These are phyloP conservation scores for Tenebrio molitor DNA, from an alignment of 1,140 invertebrate genomes.

Conservation along the genomic window DNA sequence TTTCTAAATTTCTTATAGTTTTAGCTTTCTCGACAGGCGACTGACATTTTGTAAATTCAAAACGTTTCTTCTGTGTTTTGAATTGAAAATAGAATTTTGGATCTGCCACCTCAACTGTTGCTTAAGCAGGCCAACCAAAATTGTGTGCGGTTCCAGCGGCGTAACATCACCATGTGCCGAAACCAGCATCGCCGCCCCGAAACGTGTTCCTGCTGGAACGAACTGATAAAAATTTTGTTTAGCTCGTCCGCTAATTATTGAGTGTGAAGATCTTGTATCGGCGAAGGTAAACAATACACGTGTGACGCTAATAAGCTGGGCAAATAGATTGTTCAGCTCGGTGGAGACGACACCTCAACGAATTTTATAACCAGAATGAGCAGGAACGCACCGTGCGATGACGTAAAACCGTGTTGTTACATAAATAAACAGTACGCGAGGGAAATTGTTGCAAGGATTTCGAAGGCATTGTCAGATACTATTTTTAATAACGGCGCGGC, in stretches of 20 bases:
- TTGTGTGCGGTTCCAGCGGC: too few relatives aligned
- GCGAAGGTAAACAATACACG: slow-evolving; percentile 7
- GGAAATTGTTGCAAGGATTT: slow-evolving; percentile 38
- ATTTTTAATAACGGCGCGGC: slow-evolving; percentile 28
- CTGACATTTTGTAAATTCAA: too few relatives aligned
- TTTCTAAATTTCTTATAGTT: too few relatives aligned
- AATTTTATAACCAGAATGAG: slow-evolving; percentile 27
- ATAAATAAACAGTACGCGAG: slow-evolving; percentile 28
- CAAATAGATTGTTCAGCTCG: slow-evolving; percentile 16
- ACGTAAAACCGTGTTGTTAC: slow-evolving; percentile 39
- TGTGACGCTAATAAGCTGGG: slow-evolving; percentile 11
- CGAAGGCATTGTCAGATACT: slow-evolving; percentile 30
- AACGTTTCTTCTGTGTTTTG: too few relatives aligned
- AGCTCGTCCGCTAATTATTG: background rate
- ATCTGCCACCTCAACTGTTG: too few relatives aligned
- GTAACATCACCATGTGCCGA: too few relatives aligned
- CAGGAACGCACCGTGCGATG: slow-evolving; percentile 14
- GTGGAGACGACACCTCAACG: background rate
- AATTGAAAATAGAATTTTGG: too few relatives aligned
- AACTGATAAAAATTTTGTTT: background rate
- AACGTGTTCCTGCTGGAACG: too few relatives aligned
- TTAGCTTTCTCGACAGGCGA: too few relatives aligned
- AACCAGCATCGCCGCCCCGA: too few relatives aligned
- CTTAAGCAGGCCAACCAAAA: too few relatives aligned
- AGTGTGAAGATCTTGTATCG: slow-evolving; percentile 8